Base-by-base conservation (phyloP, 2,888 invertebrate species). In the Beris chalybata region DNA sequence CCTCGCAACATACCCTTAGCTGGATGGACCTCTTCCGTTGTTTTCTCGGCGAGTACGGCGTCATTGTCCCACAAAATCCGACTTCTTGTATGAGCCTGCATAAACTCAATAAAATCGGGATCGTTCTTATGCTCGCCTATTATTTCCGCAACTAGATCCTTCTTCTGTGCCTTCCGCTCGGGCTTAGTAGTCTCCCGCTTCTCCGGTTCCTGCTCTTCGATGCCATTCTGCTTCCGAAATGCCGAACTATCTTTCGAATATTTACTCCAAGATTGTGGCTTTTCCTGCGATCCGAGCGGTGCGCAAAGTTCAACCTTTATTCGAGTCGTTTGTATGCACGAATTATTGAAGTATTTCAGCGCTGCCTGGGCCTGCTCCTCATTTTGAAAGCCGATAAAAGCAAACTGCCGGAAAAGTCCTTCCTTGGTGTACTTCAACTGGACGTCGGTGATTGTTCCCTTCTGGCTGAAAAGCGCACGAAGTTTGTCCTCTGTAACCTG, bases 191-290 rank as follows among this genome's bases (percentile, higher is more conserved):
- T 72, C 32, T 74, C 72, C 7, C 66, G 68, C 43, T 72, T 66
- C 71, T 74, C 70, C 68, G 73, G 70, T 69, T 77, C 73, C n/a
- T 67, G 43, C 65, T 76, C 71, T 71, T 74, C 74, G 74, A 82
- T 75, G 71, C 81, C 78, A 73, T 84, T 82, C 30, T 82, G 74
- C 70, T 84, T 85, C 73, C 86, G 85, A 74, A 84, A 86, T 5
- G 86, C 86, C 67, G 87, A 85, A 77, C 90, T 92, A 68, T 93
- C 93, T 45, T 85, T 78, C 1, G 95, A 87, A 82, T 96, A 90
- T 82, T 95, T 95, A 78, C 95, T 97, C 95, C 96, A 96, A 0
- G 96, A 87, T 79, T 92, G 87, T 1, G 95, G 93, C 78, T 96
- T 96, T 50, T 85, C 76, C 75, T 87, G 87, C 32, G 83, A 85